These are phyloP conservation scores for Mustelus asterias DNA, from an alignment of 2,113 vertebrate genomes.

Conservation along the genomic window DNA sequence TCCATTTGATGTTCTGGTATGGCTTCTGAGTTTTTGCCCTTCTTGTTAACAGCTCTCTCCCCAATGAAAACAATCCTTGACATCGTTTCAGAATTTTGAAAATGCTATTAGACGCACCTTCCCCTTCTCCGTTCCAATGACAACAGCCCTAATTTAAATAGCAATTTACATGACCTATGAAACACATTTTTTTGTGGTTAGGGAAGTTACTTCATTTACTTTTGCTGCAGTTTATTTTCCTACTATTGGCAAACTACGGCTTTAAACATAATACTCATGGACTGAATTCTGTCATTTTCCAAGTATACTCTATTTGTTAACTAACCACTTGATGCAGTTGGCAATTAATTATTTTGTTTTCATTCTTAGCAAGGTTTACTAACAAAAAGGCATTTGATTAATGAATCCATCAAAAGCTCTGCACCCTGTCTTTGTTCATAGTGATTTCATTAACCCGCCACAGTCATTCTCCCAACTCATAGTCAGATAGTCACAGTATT, in stretches of 20 bases:
- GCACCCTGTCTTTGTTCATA: not conserved
- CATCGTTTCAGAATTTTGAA: not conserved
- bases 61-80: not conserved
- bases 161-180: not conserved
- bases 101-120: not conserved
- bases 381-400: not conserved
- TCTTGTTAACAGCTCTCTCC: not conserved
- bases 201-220: not conserved
- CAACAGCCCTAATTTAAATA: not conserved
- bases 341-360: not conserved
- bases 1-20: not conserved
- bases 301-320: not conserved
- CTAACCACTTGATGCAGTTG: not conserved
- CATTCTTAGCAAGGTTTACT: not conserved
- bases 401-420: not conserved
- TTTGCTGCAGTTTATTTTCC: not conserved
- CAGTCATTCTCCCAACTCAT: not conserved
- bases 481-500: not conserved
- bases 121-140: not conserved
- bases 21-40: not conserved
- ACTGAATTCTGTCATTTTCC: not conserved
- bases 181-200: not conserved
- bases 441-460: not conserved
- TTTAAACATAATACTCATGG: not conserved
- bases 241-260: not conserved